Evolutionary conservation across 2,888 invertebrate genomes (phyloP).

Genomic region (Rhaphigaster nebulosa): DNA sequence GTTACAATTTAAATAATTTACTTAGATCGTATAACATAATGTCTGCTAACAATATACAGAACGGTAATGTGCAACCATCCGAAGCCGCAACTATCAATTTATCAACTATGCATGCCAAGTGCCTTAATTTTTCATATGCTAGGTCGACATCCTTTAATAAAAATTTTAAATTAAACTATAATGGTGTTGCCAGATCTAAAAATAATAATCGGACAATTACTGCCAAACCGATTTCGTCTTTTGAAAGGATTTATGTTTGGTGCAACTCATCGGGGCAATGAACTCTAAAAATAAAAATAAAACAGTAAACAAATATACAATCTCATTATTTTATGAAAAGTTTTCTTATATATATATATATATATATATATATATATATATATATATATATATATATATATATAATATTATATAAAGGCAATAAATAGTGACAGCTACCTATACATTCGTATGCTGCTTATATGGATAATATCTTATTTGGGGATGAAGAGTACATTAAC

Average conservation of each 20-base stretch:
- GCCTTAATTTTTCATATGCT: background rate
- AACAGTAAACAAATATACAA: too few relatives aligned
- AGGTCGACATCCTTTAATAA: background rate
- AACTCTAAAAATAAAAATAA: background rate
- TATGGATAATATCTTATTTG: too few relatives aligned
- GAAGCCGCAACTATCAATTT: background rate
- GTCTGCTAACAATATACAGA: background rate
- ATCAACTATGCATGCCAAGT: background rate
- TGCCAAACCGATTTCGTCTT: background rate
- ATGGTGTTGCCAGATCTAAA: slow-evolving; percentile 1
- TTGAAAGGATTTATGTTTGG: too few relatives aligned
- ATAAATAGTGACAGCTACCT: too few relatives aligned
- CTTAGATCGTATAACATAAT: background rate
- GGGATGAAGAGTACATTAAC: too few relatives aligned
- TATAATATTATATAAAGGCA: too few relatives aligned
- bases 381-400: too few relatives aligned
- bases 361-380: too few relatives aligned
- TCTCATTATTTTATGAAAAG: too few relatives aligned
- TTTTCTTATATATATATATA: too few relatives aligned
- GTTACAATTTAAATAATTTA: too few relatives aligned
- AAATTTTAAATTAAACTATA: background rate
- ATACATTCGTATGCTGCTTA: too few relatives aligned
- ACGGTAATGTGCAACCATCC: background rate
- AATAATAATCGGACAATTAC: background rate
- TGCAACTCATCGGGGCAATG: background rate